Evolutionary conservation across 2,888 invertebrate species (phyloP).

Genomic region (Cheilosia urbana): DNA sequence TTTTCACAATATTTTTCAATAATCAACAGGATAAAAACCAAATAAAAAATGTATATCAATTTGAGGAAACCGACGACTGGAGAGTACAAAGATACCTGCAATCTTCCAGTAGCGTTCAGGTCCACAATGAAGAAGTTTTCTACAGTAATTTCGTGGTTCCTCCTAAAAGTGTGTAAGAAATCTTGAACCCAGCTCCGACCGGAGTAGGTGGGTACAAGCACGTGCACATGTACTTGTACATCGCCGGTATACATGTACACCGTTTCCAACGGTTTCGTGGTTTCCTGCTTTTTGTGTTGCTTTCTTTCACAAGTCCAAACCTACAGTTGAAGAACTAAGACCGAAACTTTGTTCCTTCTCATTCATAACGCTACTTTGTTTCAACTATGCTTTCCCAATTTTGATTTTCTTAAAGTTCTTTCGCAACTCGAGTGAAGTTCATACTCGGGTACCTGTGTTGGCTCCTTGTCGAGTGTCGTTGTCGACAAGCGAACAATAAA

Average conservation of each 20-base stretch:
- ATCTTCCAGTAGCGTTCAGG: too few relatives aligned
- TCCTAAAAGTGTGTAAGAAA: too few relatives aligned
- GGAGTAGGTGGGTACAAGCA: not conserved
- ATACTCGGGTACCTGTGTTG: conserved; percentile 8
- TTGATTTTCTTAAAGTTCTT: conserved; percentile 37
- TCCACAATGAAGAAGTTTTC: too few relatives aligned
- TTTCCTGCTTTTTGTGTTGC: not conserved
- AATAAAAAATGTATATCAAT: too few relatives aligned
- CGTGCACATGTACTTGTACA: too few relatives aligned
- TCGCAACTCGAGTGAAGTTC: conserved; percentile 28
- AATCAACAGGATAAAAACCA: too few relatives aligned
- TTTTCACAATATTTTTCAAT: too few relatives aligned
- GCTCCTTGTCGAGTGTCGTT: not conserved
- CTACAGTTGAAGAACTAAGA: conserved; percentile 12
- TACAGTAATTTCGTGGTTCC: too few relatives aligned
- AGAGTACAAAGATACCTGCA: too few relatives aligned
- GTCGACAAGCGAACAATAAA: conserved; percentile 11
- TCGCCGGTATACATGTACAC: too few relatives aligned
- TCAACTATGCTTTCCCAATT: not conserved
- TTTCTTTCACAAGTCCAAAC: conserved; percentile 29
- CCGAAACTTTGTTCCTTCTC: conserved; percentile 13
- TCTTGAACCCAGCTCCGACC: too few relatives aligned
- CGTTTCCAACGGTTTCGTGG: conserved; percentile 4
- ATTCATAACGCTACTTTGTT: conserved; percentile 47
- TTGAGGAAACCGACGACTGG: too few relatives aligned